Evolutionary conservation across 2,113 vertebrate species (phyloP).

Genomic region (Ondatra zibethicus): DNA sequence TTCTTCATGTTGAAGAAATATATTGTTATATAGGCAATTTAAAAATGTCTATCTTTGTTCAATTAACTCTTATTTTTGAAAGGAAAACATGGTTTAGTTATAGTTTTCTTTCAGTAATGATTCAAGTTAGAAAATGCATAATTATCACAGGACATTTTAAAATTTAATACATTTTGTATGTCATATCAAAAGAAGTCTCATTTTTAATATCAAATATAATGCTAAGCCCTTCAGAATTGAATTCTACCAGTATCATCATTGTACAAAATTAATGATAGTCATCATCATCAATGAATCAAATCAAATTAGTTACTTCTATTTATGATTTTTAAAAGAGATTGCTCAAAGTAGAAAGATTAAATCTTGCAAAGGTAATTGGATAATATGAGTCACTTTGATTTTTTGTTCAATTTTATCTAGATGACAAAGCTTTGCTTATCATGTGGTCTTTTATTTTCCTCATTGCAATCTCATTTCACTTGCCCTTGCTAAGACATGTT

Average conservation of each 20-base stretch:
- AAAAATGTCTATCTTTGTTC: not conserved
- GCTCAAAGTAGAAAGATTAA: conserved; percentile 80
- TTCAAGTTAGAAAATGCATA: conserved; percentile 8
- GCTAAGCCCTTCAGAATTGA: not conserved
- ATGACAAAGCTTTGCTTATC: conserved; percentile 84
- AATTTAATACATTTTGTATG: not conserved
- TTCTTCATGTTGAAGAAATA: not conserved
- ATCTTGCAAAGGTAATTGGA: conserved; percentile 68
- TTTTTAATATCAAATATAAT: not conserved
- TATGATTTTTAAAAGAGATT: conserved; percentile 72
- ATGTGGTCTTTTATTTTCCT: conserved; percentile 78
- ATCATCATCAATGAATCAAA: conserved; percentile 67
- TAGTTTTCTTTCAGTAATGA: not conserved
- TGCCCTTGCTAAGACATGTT: conserved; percentile 84
- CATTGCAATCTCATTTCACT: conserved; percentile 87
- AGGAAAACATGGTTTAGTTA: not conserved
- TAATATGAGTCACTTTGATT: conserved; percentile 69
- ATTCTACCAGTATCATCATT: conserved; percentile 25
- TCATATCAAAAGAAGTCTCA: not conserved
- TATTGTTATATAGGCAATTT: not conserved
- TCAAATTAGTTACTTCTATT: conserved; percentile 75
- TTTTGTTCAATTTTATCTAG: conserved; percentile 80
- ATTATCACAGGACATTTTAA: not conserved
- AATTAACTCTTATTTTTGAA: not conserved
- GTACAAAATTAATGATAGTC: conserved; percentile 72